Base-by-base conservation (phyloP, 2,113 vertebrate genomes). In the Labrus mixtus region DNA sequence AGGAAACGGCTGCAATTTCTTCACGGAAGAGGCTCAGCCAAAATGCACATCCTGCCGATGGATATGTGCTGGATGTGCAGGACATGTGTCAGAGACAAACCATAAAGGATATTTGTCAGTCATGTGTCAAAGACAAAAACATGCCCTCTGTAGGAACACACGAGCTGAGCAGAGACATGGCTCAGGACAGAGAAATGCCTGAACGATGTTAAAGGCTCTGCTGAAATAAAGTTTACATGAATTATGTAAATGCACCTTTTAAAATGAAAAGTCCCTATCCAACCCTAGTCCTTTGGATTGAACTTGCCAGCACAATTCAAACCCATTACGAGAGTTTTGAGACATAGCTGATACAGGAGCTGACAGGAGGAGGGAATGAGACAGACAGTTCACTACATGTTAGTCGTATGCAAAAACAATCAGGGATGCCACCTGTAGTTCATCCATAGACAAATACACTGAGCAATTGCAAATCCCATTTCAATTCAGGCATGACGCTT, bases 401-500 rank as follows among this genome's bases (percentile, higher is more conserved):
- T 76, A 25, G 66, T 82, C 87, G 84, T 73, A 66, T 89, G 89
- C 25, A 84, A 78, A 93, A 90, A 78, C 48, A 78, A 90, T 91
- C 84, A 87, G 53, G 71, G 45, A 81, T 68, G 51, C 68, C 48
- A 58, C 43, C 54, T 61, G 79, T 59, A 72, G 68, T 43, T 65
- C 64, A 74, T 65, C 74, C 63, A 65, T 3, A 61, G n/a, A 78
- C 61, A 54, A 71, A 74, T 33, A 62, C 4, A 11, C 58, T 8
- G 58, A 11, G 43, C 23, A 57, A 33, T 20, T n/a, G 19, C 45
- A 76, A 73, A 70, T 39, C 8, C 50, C 6, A 50, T 41, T 72
- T 58, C 20, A 53, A 4, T 53, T 65, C 58, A 77, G 56, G 71
- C 81, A 50, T 25, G 68, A 81, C n/a, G 11, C 67, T 69, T 87